Evolutionary conservation across 1,140 invertebrate species (phyloP).

Genomic region (Heliconius congener): DNA sequence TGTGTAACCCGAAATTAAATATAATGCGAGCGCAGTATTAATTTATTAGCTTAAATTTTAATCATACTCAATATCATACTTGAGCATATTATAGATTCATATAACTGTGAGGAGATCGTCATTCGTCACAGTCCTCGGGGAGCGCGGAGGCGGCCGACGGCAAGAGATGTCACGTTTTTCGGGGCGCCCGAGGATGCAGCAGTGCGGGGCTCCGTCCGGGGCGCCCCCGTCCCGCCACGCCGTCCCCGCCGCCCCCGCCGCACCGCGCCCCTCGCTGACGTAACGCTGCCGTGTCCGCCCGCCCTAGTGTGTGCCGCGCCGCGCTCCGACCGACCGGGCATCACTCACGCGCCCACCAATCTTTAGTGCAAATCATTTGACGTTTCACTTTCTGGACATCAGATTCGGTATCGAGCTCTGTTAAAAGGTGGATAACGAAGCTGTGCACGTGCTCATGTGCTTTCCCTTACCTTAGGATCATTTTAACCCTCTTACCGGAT

Average conservation of each 20-base stretch:
- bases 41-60: background rate
- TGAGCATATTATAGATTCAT: slow-evolving; percentile 1
- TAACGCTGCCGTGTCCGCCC: slow-evolving; percentile 75
- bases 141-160: slow-evolving; percentile 43
- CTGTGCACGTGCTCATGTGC: slow-evolving; percentile 56
- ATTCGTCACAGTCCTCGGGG: slow-evolving; percentile 29
- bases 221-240: slow-evolving; percentile 32
- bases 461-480: slow-evolving; percentile 44
- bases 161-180: slow-evolving; percentile 64
- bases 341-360: slow-evolving; percentile 64
- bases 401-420: slow-evolving; percentile 62
- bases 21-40: background rate
- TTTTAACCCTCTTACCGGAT: slow-evolving; percentile 61
- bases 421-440: slow-evolving; percentile 65
- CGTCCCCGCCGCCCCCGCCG: slow-evolving; percentile 26
- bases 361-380: slow-evolving; percentile 72
- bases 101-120: slow-evolving; percentile 22
- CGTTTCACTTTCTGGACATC: slow-evolving; percentile 69
- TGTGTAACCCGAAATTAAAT: too few relatives aligned
- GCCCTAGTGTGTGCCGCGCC: slow-evolving; percentile 80
- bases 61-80: background rate
- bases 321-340: slow-evolving; percentile 67
- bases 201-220: slow-evolving; percentile 58
- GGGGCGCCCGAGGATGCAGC: slow-evolving; percentile 72
- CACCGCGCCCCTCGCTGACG: slow-evolving; percentile 72